These are phyloP conservation scores for Prunella strophiata DNA, from an alignment of 2,797 vertebrate genomes.

Conservation along the genomic window DNA sequence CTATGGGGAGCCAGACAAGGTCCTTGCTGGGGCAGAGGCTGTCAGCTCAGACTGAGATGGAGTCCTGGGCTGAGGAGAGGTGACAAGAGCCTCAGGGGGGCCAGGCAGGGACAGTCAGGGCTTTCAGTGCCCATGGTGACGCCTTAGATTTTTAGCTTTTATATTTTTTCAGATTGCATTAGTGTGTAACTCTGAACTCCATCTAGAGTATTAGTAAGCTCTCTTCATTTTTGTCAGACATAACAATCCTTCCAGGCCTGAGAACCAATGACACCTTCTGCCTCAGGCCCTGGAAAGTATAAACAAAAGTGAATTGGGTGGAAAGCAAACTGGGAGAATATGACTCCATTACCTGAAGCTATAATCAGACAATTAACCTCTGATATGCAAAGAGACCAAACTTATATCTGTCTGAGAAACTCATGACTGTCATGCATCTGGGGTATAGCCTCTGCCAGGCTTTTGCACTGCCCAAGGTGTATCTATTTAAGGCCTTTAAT, in stretches of 20 bases:
- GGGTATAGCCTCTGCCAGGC: neutral
- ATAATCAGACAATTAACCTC: neutral
- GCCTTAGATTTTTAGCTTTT: neutral
- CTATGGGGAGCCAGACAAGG: neutral
- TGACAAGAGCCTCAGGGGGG: neutral
- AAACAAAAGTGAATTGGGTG: rapidly evolving
- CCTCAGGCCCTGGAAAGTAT: neutral
- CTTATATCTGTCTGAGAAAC: neutral
- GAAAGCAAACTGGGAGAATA: neutral
- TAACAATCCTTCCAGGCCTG: neutral
- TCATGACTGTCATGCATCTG: neutral
- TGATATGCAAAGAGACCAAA: neutral
- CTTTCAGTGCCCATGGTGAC: neutral
- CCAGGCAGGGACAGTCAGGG: no score
- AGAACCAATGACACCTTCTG: neutral
- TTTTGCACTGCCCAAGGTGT: neutral
- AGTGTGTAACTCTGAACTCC: neutral
- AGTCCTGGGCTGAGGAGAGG: neutral
- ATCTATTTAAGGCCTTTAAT: neutral
- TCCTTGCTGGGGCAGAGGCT: neutral
- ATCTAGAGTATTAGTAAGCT: neutral
- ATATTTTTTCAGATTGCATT: neutral
- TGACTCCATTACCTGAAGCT: neutral
- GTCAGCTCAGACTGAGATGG: neutral
- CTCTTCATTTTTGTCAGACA: neutral